Evolutionary conservation across 2,888 invertebrate genomes (phyloP).

Genomic region (Leucozona laternaria): DNA sequence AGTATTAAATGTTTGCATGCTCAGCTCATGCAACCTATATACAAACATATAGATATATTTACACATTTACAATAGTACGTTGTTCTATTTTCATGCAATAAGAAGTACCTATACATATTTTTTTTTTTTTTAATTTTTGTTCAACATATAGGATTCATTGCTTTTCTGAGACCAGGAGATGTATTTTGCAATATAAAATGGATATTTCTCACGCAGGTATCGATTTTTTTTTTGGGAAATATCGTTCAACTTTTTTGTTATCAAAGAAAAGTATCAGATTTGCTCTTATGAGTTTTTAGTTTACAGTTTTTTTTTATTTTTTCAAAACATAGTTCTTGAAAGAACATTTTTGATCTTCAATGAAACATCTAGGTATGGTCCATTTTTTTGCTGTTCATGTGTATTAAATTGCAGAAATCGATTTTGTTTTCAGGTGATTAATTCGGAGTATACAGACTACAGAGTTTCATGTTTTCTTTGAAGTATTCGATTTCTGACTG

Average conservation of each 20-base stretch:
- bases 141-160: conserved; percentile 52
- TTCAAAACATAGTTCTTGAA: background rate
- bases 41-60: background rate
- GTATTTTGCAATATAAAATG: conserved; percentile 55
- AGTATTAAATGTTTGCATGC: conserved; percentile 51
- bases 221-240: conserved; percentile 43
- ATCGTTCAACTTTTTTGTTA: conserved; percentile 46
- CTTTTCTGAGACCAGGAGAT: conserved; percentile 24
- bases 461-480: conserved; percentile 29
- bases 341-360: background rate
- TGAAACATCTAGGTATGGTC: background rate
- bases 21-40: conserved; percentile 19
- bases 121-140: conserved; percentile 8
- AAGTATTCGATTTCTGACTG: background rate
- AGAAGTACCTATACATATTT: background rate
- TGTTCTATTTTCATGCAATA: conserved; percentile 38
- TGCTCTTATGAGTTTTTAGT: conserved; percentile 17
- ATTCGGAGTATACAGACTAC: conserved; percentile 12
- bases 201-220: conserved; percentile 55
- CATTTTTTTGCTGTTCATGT: background rate
- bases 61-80: conserved; percentile 25
- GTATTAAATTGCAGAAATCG: conserved; percentile 32
- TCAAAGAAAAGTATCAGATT: conserved; percentile 42
- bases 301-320: background rate
- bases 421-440: conserved; percentile 42